phyloP scores from a whole-genome alignment of 1,140 invertebrate species.

The Palaemon carinicauda region DNA sequence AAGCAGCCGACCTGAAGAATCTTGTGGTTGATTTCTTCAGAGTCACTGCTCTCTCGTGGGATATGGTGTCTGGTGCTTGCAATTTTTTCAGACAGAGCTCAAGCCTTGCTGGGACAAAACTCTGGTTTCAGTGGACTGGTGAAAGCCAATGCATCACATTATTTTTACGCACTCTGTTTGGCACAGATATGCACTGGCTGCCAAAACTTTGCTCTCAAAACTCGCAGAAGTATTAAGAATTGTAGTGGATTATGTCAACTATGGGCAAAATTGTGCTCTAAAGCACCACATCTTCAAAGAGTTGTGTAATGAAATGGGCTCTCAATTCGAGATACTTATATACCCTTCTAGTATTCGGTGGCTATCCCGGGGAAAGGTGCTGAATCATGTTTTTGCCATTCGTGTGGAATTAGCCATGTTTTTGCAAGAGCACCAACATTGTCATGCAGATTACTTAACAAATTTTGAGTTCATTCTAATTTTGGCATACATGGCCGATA shows the following conservation, averaged over 20 bases:
- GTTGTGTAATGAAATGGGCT: constrained; percentile 41
- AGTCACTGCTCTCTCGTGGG: no score
- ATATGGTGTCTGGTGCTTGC: no score
- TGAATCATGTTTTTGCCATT: no score
- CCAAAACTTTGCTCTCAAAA: constrained; percentile 31
- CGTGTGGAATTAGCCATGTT: no score
- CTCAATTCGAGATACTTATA: constrained; percentile 39
- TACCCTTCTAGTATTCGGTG: constrained; percentile 35
- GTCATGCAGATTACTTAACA: no score
- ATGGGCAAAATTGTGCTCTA: constrained; percentile 5
- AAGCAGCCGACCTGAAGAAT: not conserved
- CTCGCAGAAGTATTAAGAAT: constrained; percentile 33
- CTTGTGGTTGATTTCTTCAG: no score
- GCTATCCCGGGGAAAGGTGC: constrained; percentile 16
- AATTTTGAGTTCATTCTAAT: no score
- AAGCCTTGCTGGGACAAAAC: constrained; percentile 38
- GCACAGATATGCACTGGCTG: not conserved
- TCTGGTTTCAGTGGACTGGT: constrained; percentile 33
- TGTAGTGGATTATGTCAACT: constrained; percentile 9
- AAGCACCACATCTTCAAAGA: constrained; percentile 30
- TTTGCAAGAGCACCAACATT: no score
- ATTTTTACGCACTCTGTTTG: constrained; percentile 7
- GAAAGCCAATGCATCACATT: no score
- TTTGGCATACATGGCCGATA: no score
- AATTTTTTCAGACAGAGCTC: no score